A percentile compares a stretch with the other conserved stretches of the same genome.
Evolutionary conservation across 2,888 invertebrate species (phyloP).

Genomic region (Trachelus troglodyta): DNA sequence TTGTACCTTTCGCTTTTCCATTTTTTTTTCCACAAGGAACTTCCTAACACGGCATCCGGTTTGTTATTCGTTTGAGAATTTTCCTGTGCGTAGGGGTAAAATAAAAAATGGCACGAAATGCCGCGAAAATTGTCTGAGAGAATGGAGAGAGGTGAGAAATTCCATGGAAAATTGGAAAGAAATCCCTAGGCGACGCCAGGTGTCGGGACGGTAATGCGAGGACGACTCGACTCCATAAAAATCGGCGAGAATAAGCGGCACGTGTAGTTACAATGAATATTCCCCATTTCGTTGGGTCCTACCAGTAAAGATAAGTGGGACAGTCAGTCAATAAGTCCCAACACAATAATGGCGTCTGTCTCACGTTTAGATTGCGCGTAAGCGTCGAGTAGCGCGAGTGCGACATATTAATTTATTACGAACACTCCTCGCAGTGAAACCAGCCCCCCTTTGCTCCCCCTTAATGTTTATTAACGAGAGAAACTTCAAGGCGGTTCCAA

Average conservation of each 20-base stretch:
- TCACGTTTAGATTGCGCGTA: background rate
- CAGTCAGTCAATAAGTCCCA: background rate
- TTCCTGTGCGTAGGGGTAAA: background rate
- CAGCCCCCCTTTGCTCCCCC: background rate
- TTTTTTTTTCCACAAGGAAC: background rate
- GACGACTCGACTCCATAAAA: background rate
- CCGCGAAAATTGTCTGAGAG: background rate
- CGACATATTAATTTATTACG: slow-evolving; percentile 41
- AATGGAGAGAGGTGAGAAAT: background rate
- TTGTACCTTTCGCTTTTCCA: background rate
- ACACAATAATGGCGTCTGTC: background rate
- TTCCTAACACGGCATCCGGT: background rate
- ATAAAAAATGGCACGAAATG: background rate
- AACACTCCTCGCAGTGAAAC: slow-evolving; percentile 4
- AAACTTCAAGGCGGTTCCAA: slow-evolving; percentile 15
- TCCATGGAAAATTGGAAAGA: background rate
- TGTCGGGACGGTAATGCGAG: background rate
- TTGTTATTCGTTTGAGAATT: background rate
- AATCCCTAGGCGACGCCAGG: background rate
- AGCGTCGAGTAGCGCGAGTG: slow-evolving; percentile 27
- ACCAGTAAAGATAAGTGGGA: background rate
- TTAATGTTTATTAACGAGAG: slow-evolving; percentile 40
- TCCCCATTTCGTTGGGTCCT: background rate
- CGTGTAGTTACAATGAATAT: background rate
- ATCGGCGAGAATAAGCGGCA: background rate